These are phyloP conservation scores for Cydia fagiglandana DNA, from an alignment of 1,140 invertebrate species.

Conservation along the genomic window DNA sequence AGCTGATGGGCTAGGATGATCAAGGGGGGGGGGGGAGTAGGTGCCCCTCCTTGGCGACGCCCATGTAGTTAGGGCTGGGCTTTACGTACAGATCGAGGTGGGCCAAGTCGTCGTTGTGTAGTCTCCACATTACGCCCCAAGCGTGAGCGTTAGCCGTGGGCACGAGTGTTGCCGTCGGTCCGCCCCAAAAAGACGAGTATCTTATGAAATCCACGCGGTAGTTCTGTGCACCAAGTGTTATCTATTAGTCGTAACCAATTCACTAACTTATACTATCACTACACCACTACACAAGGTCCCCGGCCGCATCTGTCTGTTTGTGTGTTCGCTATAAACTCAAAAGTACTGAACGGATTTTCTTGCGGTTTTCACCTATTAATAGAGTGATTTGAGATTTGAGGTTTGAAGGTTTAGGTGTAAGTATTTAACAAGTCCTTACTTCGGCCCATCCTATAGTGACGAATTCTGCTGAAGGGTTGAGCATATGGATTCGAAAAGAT, in stretches of 20 bases:
- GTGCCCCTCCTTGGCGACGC: too few relatives aligned
- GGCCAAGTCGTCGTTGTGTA: conserved; percentile 46
- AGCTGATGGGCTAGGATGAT: too few relatives aligned
- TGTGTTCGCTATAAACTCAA: too few relatives aligned
- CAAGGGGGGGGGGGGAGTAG: too few relatives aligned
- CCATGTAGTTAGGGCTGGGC: not conserved
- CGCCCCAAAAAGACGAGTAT: conserved; percentile 67
- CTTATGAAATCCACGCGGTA: conserved; percentile 64
- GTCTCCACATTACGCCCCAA: conserved; percentile 66
- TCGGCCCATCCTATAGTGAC: conserved; percentile 62
- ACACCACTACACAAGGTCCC: too few relatives aligned
- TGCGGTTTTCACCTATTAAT: too few relatives aligned
- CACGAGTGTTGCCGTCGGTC: conserved; percentile 63
- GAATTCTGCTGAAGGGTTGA: conserved; percentile 58
- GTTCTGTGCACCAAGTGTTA: not conserved
- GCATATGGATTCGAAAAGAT: conserved; percentile 52
- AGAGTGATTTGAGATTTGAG: too few relatives aligned
- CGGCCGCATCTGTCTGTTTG: too few relatives aligned
- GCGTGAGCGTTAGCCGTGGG: conserved; percentile 71
- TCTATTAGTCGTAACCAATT: not conserved
- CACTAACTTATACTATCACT: too few relatives aligned
- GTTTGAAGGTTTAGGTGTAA: too few relatives aligned
- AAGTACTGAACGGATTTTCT: too few relatives aligned
- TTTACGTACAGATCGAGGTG: conserved; percentile 58
- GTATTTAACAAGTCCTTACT: conserved; percentile 49